A percentile compares a stretch with the other conserved stretches of the same genome.
These are phyloP conservation scores for Agrypnia vestita DNA, from an alignment of 1,140 invertebrate genomes.

Conservation along the genomic window DNA sequence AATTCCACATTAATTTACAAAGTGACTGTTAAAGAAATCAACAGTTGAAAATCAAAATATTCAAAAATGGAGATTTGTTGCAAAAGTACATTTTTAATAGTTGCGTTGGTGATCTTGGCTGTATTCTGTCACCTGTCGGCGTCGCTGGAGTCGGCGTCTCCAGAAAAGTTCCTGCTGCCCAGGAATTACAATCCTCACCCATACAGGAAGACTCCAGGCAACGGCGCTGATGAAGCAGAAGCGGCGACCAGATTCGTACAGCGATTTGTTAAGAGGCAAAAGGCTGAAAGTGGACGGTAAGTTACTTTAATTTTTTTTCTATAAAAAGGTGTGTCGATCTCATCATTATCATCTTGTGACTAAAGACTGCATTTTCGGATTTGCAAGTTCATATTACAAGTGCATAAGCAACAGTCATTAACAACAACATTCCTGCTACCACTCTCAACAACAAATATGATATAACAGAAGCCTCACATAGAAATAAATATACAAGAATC, in stretches of 20 bases:
- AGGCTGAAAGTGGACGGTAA: slow-evolving; percentile 13
- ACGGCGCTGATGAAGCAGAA: neutral
- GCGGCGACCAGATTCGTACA: slow-evolving; percentile 6
- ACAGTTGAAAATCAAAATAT: slow-evolving; percentile 1
- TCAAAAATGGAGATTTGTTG: neutral
- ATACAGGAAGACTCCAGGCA: neutral
- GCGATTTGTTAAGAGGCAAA: neutral
- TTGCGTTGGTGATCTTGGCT: neutral
- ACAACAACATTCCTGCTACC: no score
- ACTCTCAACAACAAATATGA: no score
- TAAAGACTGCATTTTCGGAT: no score
- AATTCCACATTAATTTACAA: no score
- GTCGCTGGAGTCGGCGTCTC: slow-evolving; percentile 20
- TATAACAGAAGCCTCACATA: no score
- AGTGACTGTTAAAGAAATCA: no score
- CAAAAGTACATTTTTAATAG: neutral
- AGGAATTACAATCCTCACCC: slow-evolving; percentile 51
- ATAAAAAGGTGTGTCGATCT: no score
- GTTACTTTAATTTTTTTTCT: no score
- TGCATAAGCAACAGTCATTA: no score
- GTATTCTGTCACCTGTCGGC: neutral
- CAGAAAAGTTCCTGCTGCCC: slow-evolving; percentile 41
- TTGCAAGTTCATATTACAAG: no score
- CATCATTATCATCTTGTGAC: no score
- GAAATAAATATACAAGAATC: no score